phyloP scores from a whole-genome alignment of 2,888 invertebrate species.

The Drosophila acutilabella region DNA sequence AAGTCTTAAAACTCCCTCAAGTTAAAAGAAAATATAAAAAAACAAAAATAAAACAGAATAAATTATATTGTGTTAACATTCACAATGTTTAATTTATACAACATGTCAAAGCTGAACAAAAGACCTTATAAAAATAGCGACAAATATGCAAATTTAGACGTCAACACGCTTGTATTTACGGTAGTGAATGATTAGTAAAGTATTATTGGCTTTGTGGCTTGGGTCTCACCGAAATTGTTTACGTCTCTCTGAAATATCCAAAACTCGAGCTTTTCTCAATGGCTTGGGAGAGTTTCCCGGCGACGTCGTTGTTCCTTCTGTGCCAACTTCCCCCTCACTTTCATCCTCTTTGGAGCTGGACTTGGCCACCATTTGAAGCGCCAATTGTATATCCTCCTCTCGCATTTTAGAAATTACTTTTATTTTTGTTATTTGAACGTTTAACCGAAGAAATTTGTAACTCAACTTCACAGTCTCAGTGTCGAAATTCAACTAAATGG shows the following conservation, averaged over 20 bases:
- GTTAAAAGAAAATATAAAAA: slow-evolving; percentile 3
- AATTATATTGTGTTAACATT: slow-evolving; percentile 17
- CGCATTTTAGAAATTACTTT: slow-evolving; percentile 43
- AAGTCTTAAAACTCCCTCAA: slow-evolving; percentile 4
- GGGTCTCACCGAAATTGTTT: slow-evolving; percentile 89
- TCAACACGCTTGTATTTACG: slow-evolving; percentile 15
- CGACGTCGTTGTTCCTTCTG: slow-evolving; percentile 74
- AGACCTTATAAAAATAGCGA: slow-evolving; percentile 28
- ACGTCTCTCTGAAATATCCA: slow-evolving; percentile 88
- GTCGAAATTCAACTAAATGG: slow-evolving; percentile 61
- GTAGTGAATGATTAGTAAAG: slow-evolving; percentile 1
- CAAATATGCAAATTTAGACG: slow-evolving; percentile 21
- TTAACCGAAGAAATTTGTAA: not conserved
- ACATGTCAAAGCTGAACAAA: slow-evolving; percentile 19
- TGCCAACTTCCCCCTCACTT: slow-evolving; percentile 23
- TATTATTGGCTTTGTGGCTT: slow-evolving; percentile 21
- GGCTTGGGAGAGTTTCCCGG: slow-evolving; percentile 88
- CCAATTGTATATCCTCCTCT: slow-evolving; percentile 87
- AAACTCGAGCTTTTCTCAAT: slow-evolving; percentile 87
- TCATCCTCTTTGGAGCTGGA: slow-evolving; percentile 69
- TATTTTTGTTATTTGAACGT: not conserved
- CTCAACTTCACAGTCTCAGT: slow-evolving; percentile 47
- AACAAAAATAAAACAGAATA: slow-evolving; percentile 17
- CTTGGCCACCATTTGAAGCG: slow-evolving; percentile 87
- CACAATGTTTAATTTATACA: slow-evolving; percentile 25